A percentile compares a stretch with the other conserved stretches of the same genome.
Evolutionary conservation across 2,888 invertebrate species (phyloP).

Genomic region (Drosophila mettleri): DNA sequence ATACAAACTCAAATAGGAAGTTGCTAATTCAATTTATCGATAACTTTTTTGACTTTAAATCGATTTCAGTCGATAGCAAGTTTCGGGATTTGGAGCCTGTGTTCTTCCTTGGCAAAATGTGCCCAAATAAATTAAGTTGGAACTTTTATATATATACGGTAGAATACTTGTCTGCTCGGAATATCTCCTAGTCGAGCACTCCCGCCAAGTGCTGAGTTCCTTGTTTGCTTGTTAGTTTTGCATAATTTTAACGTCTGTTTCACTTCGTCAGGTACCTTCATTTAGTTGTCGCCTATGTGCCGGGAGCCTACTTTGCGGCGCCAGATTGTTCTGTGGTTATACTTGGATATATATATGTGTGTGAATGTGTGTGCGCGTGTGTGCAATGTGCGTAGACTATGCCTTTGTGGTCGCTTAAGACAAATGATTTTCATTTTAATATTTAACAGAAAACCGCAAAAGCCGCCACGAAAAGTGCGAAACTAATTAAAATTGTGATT

Average conservation of each 20-base stretch:
- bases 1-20: too few species aligned
- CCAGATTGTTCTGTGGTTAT: constrained; percentile 44
- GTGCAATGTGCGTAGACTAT: not conserved
- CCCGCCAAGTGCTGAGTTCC: not conserved
- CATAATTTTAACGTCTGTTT: not conserved
- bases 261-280: not conserved
- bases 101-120: too few species aligned
- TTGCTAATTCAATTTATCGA: too few species aligned
- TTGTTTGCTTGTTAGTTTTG: not conserved
- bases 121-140: too few species aligned
- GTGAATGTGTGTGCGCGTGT: constrained; percentile 2
- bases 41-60: not conserved
- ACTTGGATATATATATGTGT: not conserved
- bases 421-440: constrained; percentile 70
- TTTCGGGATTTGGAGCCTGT: not conserved
- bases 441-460: constrained; percentile 59
- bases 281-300: constrained; percentile 12
- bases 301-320: constrained; percentile 43
- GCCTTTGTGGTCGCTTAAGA: constrained; percentile 59
- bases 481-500: constrained; percentile 66
- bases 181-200: not conserved
- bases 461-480: constrained; percentile 61
- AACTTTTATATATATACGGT: not conserved
- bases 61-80: not conserved
- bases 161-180: not conserved